Evolutionary conservation across 2,797 vertebrate genomes (phyloP), one percentile per base, ranked within the genome.

Genomic region (Pangasius djambal): DNA sequence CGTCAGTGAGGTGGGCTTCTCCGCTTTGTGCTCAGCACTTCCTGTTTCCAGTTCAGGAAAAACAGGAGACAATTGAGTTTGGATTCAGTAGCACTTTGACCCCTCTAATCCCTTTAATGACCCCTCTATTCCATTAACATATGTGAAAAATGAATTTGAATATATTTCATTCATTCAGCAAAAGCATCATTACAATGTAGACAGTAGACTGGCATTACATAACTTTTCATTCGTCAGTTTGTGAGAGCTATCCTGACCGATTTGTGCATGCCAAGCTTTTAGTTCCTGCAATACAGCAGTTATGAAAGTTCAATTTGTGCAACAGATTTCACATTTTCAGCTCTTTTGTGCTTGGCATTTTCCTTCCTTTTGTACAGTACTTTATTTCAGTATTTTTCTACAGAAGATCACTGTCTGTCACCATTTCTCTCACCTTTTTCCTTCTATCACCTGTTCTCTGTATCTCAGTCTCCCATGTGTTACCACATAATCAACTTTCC

Each of bases 1-100:
- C 55, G 91, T 92, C 90, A 90, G 89, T 37, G 91, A 92, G 91
- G 91, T 92, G 78, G 22, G 87, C 34, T 83, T 74, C 70, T 25
- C 50, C 9, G 31, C 37, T 65, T 4, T 65, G 34, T 63, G 16
- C 57, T 48, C 9, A 16, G 28, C 25, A 63, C n/a, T 86, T 86
- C 52, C 52, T 77, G 28, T 78, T 65, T 67, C 0, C 31, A 34
- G 1, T 55, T 72, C n/a, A 59, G 18, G 31, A 52, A 50, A 52
- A 72, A 52, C 37, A 48, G 63, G 63, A 69, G 20, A 70, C 25
- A 12, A 18, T n/a, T 4, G 8, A 3, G 40, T n/a, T 12, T 31
- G 13, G 63, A 4, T 40, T 40, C 57, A 84, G 25, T n/a, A 48
- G 22, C 40, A 67, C 40, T 50, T 48, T 77, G 48, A 50, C 40